These are phyloP conservation scores for Trichomycterus rosablanca DNA, from an alignment of 2,113 vertebrate species.

Conservation along the genomic window DNA sequence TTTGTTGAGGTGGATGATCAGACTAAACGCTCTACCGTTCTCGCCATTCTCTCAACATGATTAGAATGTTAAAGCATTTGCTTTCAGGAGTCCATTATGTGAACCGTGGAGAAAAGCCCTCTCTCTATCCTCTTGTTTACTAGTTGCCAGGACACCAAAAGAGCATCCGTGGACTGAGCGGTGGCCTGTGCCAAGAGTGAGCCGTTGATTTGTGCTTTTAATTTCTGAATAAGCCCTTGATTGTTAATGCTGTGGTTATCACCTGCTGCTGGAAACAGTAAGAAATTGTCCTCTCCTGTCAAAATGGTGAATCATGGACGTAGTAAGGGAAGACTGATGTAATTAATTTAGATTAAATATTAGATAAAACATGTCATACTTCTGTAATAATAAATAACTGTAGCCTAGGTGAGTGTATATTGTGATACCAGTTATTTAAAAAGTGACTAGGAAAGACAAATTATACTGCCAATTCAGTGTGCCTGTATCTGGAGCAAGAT, in stretches of 20 bases:
- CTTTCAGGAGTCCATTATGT: constrained; percentile 53
- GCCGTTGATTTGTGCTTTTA: constrained; percentile 47
- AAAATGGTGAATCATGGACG: constrained; percentile 7
- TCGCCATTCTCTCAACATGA: constrained; percentile 49
- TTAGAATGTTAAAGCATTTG: constrained; percentile 64
- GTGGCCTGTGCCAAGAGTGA: constrained; percentile 49
- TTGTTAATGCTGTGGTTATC: constrained; percentile 34
- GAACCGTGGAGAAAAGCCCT: constrained; percentile 54
- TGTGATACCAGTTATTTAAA: no score
- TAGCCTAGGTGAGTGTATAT: no score
- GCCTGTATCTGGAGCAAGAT: no score
- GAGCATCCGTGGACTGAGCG: constrained; percentile 36
- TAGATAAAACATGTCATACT: no score
- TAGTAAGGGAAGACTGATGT: no score
- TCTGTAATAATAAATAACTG: no score
- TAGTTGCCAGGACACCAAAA: constrained; percentile 53
- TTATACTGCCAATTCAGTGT: no score
- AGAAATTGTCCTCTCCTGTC: background rate
- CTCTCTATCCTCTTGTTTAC: constrained; percentile 45
- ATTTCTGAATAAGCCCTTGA: constrained; percentile 38
- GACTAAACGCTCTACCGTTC: background rate
- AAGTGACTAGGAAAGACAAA: no score
- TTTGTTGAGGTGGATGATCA: constrained; percentile 22
- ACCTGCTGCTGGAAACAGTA: constrained; percentile 29
- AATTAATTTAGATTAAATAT: no score